Evolutionary conservation across 2,888 invertebrate species (phyloP), one percentile per base, ranked within the genome.

Genomic region (Sceliomorpha sp.): DNA sequence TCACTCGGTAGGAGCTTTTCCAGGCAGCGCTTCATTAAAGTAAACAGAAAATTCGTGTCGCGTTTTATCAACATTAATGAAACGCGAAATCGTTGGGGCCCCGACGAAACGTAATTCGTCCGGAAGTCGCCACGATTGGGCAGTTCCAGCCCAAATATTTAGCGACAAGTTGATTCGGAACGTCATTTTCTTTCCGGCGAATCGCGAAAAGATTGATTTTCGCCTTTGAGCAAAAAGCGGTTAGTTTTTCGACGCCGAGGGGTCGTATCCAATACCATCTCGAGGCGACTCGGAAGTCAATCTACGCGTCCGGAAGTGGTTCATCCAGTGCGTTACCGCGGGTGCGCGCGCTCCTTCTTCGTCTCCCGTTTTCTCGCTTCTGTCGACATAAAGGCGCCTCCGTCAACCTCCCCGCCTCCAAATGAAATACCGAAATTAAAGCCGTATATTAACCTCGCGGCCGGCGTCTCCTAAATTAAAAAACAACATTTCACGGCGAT

Each of bases 381-480:
- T 44, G 50, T 55, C 62, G 68, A 68, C 74, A 66, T 56, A 62
- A 70, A 73, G 75, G 71, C 72, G 75, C 74, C 70, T 48, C 50
- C 53, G 70, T 68, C 70, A 64, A 48, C 67, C 75, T 75, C 73
- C 67, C 31, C 32, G 34, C 55, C 10, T 29, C 32, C 80, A 82
- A 85, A 85, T 82, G 86, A 85, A 86, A 86, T 84, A 79, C 81
- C 78, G 79, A 85, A 86, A 87, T 86, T 85, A 86, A 87, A 87
- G 79, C 79, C 85, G 82, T 85, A 86, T 84, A 86, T 87, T 85
- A 87, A 86, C 81, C 81, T 73, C 74, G 73, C 72, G 78, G 79
- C 79, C 78, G 73, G 73, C 78, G 69, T 70, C 79, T 79, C 79
- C 79, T 84, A 87, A 87, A 86, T 87, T 86, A 85, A 86, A 87